Evolutionary conservation across 2,113 vertebrate genomes (phyloP), one percentile per base, ranked within the genome.

Genomic region (Sinocyclocheilus anophthalmus): DNA sequence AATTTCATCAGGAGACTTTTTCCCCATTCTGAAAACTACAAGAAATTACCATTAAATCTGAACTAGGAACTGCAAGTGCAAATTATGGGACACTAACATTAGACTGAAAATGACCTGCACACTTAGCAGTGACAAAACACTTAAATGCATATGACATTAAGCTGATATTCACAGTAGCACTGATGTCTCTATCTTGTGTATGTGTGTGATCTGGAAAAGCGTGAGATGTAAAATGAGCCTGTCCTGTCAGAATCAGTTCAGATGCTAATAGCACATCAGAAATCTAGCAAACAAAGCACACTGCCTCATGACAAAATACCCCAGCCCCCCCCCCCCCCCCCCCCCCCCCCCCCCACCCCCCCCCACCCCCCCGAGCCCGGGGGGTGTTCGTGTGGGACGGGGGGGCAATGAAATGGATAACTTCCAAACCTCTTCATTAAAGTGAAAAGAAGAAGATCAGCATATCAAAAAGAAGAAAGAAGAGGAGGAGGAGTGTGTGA

Each of bases 201-300:
- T n/a, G 26, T 55, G 42, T 45, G 42, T 45, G 42, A 45, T 57
- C 48, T 63, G 57, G 37, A 39, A 59, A 59, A 37, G 73, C 24
- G 33, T 79, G 59, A 92, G 90, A 90, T 83, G 85, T 87, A 90
- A 53, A 90, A 92, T 91, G 92, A 83, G 92, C 75, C 45, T 37
- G 39, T 45, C 55, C 10, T n/a, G 37, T 76, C 90, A 85, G 89
- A 91, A 91, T 87, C 91, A 93, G 93, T 94, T 96, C 92, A 93
- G 94, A 96, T 94, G 95, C 93, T 95, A 95, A 96, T 95, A 92
- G 94, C 93, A 94, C 93, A 93, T 93, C 92, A 92, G 85, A 94
- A 94, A 94, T 95, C 93, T 92, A 92, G 91, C 89, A 93, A 96
- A 96, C 96, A 96, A 96, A 96, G 93, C 91, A 90, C 88, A 88